Base-by-base conservation (phyloP, 2,797 vertebrate genomes). In the Enteromius thamalakanensis region DNA sequence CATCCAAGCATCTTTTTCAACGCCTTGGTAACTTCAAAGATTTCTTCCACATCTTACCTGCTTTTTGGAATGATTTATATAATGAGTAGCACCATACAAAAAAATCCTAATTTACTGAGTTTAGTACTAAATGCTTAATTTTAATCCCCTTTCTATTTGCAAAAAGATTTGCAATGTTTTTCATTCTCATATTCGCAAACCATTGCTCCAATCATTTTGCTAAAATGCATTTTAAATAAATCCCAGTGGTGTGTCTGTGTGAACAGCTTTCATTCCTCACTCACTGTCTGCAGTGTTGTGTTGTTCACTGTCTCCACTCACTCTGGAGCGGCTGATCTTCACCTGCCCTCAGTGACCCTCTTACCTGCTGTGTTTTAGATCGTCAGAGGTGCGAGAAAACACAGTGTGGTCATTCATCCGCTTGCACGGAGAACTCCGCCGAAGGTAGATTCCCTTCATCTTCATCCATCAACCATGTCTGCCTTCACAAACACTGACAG, bases 311-410 rank as follows among this genome's bases (percentile, higher is more conserved):
- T 49, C 45, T 55, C 72, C 69, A 45, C 68, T 79, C 37, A n/a
- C 68, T 80, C 68, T 47, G 79, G 67, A 71, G 67, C 8, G 51
- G 23, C 60, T 82, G 70, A 74, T 49, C 60, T 37, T 82, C 51
- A 62, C 26, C 68, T 42, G 51, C 42, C 47, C 45, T 65, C 45
- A 82, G 80, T 82, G 60, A 82, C 71, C 29, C 45, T 75, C 45
- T 82, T 74, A 26, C 60, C 80, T 82, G 80, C 80, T 93, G 90
- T 93, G 85, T 96, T 96, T 92, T 94, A 99, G 98, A 99, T 96
- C 97, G 96, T 90, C 93, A 98, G 95, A 98, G 97, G 94, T 98
- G 96, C 12, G 97, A 98, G 90, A 97, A 96, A 93, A 96, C 95
- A 91, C 96, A 95, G 93, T 95, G 94, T 42, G 93, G 79, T 94